Conservation (phyloP, 2,797 vertebrate genomes). For the Ceyx erithaca region DNA sequence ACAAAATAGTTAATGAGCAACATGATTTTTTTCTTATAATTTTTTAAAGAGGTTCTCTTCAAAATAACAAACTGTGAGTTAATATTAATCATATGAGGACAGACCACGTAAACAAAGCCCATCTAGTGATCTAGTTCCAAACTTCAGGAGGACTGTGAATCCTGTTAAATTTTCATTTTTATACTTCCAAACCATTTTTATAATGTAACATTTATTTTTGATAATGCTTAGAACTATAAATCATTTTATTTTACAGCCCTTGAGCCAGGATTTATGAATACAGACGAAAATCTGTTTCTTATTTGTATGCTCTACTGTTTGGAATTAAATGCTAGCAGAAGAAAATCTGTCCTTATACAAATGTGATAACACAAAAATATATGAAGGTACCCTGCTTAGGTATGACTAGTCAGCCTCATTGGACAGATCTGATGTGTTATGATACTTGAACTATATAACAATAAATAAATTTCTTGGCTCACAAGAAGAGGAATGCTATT, state of each 20-base stretch:
- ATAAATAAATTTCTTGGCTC: constrained; percentile 46
- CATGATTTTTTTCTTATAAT: constrained; percentile 16
- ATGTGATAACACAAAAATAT: constrained; percentile 48
- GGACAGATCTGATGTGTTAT: background rate
- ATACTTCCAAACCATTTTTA: constrained; percentile 32
- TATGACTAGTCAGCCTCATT: constrained; percentile 19
- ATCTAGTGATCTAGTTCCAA: constrained; percentile 51
- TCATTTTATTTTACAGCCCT: constrained; percentile 57
- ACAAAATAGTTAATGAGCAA: constrained; percentile 48
- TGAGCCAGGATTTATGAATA: constrained; percentile 57
- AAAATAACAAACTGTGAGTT: constrained; percentile 28
- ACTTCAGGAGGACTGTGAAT: constrained; percentile 54
- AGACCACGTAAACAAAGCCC: constrained; percentile 48
- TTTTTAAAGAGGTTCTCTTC: constrained; percentile 42
- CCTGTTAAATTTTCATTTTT: constrained; percentile 36
- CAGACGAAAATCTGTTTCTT: constrained; percentile 54
- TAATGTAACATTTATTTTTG: constrained; percentile 56
- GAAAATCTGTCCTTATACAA: constrained; percentile 53
- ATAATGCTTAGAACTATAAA: constrained; percentile 54
- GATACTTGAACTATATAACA: background rate
- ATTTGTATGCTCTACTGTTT: constrained; percentile 67
- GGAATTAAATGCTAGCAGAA: constrained; percentile 51
- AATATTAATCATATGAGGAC: constrained; percentile 60
- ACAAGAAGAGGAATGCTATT: background rate
- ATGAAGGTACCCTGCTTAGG: constrained; percentile 2